Percentiles rank a stretch among this genome's conserved stretches.
Evolutionary conservation across 2,888 invertebrate genomes (phyloP).

Genomic region (Drosophila ustulata): DNA sequence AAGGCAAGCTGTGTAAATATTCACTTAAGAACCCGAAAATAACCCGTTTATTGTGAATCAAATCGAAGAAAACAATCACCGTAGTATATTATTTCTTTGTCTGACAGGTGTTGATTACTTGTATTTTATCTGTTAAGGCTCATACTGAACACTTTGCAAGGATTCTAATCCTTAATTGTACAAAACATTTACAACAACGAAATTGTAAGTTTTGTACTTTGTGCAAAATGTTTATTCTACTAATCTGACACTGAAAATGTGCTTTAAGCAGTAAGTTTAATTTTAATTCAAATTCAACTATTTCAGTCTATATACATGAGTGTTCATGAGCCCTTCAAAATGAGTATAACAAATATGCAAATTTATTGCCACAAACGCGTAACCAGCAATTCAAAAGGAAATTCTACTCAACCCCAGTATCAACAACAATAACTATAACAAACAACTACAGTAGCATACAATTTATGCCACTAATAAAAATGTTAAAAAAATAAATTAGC

Average conservation of each 20-base stretch:
- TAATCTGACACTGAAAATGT: no score
- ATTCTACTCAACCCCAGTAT: conserved; percentile 46
- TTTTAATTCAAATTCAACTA: neutral
- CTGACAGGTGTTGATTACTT: neutral
- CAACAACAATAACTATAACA: conserved; percentile 33
- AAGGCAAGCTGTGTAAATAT: conserved; percentile 60
- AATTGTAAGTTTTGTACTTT: no score
- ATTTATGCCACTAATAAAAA: conserved; percentile 75
- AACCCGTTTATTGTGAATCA: conserved; percentile 16
- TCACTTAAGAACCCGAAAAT: conserved; percentile 25
- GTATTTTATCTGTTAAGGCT: neutral
- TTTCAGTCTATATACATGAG: conserved; percentile 7
- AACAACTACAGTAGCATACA: conserved; percentile 38
- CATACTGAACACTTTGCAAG: no score
- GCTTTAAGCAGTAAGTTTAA: neutral
- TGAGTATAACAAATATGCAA: conserved; percentile 54
- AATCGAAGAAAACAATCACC: conserved; percentile 6
- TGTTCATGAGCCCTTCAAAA: conserved; percentile 32
- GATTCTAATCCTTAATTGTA: no score
- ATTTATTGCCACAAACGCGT: conserved; percentile 52
- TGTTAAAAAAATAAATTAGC: conserved; percentile 76
- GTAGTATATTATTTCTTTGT: conserved; percentile 1
- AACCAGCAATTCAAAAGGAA: conserved; percentile 66
- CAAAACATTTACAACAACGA: no score
- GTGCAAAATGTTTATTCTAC: no score